phyloP scores from a whole-genome alignment of 2,888 invertebrate genomes.

The Corythucha ciliata region DNA sequence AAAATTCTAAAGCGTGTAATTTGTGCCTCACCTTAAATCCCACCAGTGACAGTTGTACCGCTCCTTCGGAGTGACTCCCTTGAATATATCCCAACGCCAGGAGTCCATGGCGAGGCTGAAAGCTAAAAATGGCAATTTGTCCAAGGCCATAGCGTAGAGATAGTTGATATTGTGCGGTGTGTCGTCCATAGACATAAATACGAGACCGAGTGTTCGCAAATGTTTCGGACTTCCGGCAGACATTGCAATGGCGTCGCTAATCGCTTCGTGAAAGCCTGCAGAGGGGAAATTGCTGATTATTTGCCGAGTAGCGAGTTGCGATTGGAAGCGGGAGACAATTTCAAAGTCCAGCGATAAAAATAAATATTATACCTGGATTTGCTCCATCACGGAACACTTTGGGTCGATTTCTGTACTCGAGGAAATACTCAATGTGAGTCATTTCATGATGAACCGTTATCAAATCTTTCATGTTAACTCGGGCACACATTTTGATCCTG shows the following conservation, averaged over 20 bases:
- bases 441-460: conserved; percentile 86
- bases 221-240: conserved; percentile 78
- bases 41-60: conserved; percentile 85
- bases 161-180: conserved; percentile 75
- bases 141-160: conserved; percentile 73
- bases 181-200: conserved; percentile 71
- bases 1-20: no score
- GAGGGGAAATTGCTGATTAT: conserved; percentile 19
- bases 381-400: conserved; percentile 84
- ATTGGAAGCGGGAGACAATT: not conserved
- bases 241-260: conserved; percentile 79
- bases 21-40: conserved; percentile 61
- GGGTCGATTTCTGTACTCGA: conserved; percentile 71
- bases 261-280: conserved; percentile 82
- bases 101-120: conserved; percentile 74
- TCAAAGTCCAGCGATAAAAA: not conserved
- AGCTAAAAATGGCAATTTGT: conserved; percentile 74
- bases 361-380: conserved; percentile 61
- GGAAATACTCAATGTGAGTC: conserved; percentile 83
- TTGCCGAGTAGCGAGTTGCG: not conserved
- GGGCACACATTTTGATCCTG: conserved; percentile 82
- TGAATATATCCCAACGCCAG: conserved; percentile 81
- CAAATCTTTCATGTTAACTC: conserved; percentile 73
- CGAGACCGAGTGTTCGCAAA: conserved; percentile 69
- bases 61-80: conserved; percentile 59